Conservation (phyloP, 2,113 vertebrate species). For the Antechinus stuartii region DNA sequence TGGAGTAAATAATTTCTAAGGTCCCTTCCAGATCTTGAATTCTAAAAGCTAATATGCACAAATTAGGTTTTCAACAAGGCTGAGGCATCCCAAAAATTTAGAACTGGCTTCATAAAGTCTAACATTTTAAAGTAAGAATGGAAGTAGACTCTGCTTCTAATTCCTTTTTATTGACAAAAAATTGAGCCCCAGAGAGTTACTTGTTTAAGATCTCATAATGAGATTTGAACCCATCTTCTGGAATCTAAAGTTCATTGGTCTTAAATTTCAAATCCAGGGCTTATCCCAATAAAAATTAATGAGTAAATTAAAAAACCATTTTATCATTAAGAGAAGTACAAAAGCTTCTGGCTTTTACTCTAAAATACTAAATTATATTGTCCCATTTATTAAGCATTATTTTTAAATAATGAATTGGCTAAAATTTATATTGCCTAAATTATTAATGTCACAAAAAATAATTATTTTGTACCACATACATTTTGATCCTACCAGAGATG, state of each 20-base stretch:
- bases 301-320: background rate
- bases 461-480: slow-evolving; percentile 64
- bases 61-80: background rate
- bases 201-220: background rate
- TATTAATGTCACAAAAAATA: slow-evolving; percentile 52
- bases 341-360: background rate
- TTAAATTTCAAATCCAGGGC: background rate
- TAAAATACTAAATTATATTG: slow-evolving; percentile 8
- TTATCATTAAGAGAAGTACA: background rate
- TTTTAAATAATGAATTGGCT: slow-evolving; percentile 51
- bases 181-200: background rate
- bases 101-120: background rate
- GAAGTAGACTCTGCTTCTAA: background rate
- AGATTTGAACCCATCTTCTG: background rate
- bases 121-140: background rate
- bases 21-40: background rate
- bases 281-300: background rate
- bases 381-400: background rate
- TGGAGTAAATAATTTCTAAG: background rate
- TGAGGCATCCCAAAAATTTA: background rate
- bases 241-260: background rate
- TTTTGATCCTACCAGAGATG: slow-evolving; percentile 66
- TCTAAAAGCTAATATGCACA: background rate
- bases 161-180: background rate
- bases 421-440: slow-evolving; percentile 31